Conservation (phyloP, 2,113 vertebrate genomes). For the Pagrus major region DNA sequence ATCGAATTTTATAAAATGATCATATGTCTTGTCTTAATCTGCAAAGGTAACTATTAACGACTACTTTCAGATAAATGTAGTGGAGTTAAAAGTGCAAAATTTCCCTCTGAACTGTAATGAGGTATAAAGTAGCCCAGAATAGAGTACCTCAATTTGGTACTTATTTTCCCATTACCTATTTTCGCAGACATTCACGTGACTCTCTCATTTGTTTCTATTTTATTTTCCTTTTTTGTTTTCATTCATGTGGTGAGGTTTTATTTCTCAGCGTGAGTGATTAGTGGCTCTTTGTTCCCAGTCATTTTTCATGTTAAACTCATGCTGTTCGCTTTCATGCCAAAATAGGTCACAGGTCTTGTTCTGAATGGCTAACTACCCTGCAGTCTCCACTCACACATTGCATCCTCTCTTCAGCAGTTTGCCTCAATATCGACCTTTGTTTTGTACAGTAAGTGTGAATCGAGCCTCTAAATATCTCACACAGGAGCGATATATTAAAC, state of each 20-base stretch:
- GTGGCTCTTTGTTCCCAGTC: not conserved
- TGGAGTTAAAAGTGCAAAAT: not conserved
- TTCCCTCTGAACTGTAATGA: not conserved
- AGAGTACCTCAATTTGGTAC: not conserved
- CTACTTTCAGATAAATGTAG: not conserved
- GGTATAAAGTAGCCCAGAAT: not conserved
- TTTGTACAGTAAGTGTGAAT: not conserved
- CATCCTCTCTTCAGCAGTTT: not conserved
- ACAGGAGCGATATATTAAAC: not conserved
- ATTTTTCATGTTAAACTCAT: slow-evolving; percentile 12
- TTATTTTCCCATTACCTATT: not conserved
- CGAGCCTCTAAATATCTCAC: not conserved
- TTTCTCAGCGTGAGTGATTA: not conserved
- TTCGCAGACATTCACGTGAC: not conserved
- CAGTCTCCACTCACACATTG: not conserved
- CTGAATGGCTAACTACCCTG: slow-evolving; percentile 5
- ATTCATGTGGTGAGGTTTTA: not conserved
- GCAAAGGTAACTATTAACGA: not conserved
- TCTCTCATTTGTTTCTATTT: not conserved
- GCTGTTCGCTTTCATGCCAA: not conserved
- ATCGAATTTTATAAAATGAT: not conserved
- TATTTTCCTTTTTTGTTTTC: not conserved
- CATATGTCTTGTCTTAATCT: not conserved
- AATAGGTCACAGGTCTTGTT: slow-evolving; percentile 15
- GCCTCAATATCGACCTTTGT: not conserved